These are phyloP conservation scores for Lamprologus tigripictilis DNA, from an alignment of 2,113 vertebrate species.

Conservation along the genomic window DNA sequence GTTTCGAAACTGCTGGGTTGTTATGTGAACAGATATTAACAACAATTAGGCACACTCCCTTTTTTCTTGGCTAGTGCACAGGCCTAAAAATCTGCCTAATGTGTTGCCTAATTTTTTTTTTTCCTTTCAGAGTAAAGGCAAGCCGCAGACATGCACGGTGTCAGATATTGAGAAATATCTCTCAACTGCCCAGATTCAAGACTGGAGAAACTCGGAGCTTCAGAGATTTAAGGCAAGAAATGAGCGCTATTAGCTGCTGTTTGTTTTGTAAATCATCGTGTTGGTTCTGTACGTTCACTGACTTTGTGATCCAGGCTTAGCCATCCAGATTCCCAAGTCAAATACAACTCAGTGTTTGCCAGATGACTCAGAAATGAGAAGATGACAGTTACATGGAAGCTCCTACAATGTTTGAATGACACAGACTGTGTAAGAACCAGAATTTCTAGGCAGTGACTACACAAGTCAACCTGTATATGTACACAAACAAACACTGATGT, in stretches of 20 bases:
- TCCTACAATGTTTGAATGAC: background rate
- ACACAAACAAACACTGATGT: constrained; percentile 11
- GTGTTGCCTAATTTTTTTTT: background rate
- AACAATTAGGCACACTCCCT: background rate
- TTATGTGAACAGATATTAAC: background rate
- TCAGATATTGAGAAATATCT: constrained; percentile 79
- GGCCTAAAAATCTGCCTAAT: background rate
- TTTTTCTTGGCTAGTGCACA: background rate
- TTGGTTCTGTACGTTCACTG: background rate
- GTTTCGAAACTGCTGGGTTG: background rate
- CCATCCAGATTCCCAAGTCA: constrained; percentile 34
- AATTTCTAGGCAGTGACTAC: constrained; percentile 12
- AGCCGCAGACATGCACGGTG: constrained; percentile 69
- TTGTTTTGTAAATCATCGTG: constrained; percentile 3
- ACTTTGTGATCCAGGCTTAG: background rate
- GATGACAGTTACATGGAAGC: background rate
- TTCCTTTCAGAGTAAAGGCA: constrained; percentile 75
- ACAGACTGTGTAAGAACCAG: constrained; percentile 27
- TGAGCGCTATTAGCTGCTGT: background rate
- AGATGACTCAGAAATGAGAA: background rate
- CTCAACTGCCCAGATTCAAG: constrained; percentile 63
- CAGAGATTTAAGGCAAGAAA: constrained; percentile 77
- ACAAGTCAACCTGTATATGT: background rate
- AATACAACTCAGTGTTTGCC: constrained; percentile 18
- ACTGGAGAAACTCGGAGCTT: constrained; percentile 71